Base-by-base conservation (phyloP, 2,113 vertebrate species). In the Aspidoscelis tigris region DNA sequence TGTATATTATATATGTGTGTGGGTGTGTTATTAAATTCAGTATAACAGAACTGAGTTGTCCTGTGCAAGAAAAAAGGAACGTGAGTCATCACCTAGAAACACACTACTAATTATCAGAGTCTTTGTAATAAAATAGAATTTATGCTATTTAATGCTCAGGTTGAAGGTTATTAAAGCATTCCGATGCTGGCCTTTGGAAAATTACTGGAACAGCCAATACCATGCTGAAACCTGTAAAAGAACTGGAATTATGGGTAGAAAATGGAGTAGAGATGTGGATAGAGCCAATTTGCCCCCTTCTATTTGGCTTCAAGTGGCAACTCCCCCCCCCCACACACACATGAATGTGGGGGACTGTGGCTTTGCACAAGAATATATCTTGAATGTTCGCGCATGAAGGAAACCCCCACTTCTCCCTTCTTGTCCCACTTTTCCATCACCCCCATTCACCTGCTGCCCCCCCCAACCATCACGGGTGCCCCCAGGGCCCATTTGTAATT, bases 171-270 rank as follows among this genome's bases (percentile, higher is more conserved):
- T 79, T 84, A 85, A 72, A 84, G 78, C 84, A 87, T 3, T 80
- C 58, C 87, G 76, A 55, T 18, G 43, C 6, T 26, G 2, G 72
- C 22, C 44, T 90, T 78, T 61, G n/a, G 79, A 50, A 73, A 90
- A 87, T 78, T 84, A 85, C 69, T 44, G 2, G 39, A 47, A 78
- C 39, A 81, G 58, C 47, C 80, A 76, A 88, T 5, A 53, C 0
- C 43, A 58, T 0, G 47, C 24, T 84, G 72, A 89, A 92, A 82
- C 65, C 43, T 75, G 83, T 88, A 82, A 88, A 92, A 76, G 39
- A 81, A 12, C 24, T 90, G 87, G 70, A 70, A 80, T 88, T 88
- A 22, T 24, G 20, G 7, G 39, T 8, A 81, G 75, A 73, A 88
- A 85, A 82, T 12, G 33, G 33, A 88, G 86, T 86, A 33, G 33